These are phyloP conservation scores for Lacanobia oleracea DNA, from an alignment of 2,888 invertebrate genomes.

Conservation along the genomic window DNA sequence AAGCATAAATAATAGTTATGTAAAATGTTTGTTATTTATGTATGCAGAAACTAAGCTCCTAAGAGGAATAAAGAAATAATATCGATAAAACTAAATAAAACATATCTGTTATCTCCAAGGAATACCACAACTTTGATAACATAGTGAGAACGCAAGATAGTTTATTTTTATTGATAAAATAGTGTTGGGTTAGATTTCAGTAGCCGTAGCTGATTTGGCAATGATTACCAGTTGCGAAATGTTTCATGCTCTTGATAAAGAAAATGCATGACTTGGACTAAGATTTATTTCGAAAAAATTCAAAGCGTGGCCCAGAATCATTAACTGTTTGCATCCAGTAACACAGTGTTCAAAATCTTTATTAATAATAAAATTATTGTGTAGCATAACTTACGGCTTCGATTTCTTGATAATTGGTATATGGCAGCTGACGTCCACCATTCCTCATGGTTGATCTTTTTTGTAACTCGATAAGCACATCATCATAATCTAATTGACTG, in stretches of 20 bases:
- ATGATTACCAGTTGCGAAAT: background rate
- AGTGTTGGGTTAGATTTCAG: background rate
- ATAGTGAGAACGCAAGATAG: background rate
- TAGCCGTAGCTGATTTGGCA: background rate
- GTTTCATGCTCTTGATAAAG: background rate
- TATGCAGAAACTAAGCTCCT: background rate
- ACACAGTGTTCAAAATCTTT: background rate
- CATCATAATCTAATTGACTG: slow-evolving; percentile 80
- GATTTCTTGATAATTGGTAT: slow-evolving; percentile 82
- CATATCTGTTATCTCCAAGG: background rate
- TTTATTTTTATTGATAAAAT: slow-evolving; percentile 10
- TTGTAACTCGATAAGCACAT: slow-evolving; percentile 71
- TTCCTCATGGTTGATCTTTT: slow-evolving; percentile 57
- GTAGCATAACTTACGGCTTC: slow-evolving; percentile 72
- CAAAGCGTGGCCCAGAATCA: no score
- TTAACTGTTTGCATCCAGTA: no score
- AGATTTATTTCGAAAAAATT: no score
- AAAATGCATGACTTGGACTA: background rate
- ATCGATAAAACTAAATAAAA: background rate
- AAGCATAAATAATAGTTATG: no score
- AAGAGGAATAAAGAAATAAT: background rate
- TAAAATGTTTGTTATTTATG: no score
- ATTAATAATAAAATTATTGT: no score
- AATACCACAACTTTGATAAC: background rate
- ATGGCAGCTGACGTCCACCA: slow-evolving; percentile 75